Base-by-base conservation (phyloP, 2,113 vertebrate genomes). In the Cepphus grylle region DNA sequence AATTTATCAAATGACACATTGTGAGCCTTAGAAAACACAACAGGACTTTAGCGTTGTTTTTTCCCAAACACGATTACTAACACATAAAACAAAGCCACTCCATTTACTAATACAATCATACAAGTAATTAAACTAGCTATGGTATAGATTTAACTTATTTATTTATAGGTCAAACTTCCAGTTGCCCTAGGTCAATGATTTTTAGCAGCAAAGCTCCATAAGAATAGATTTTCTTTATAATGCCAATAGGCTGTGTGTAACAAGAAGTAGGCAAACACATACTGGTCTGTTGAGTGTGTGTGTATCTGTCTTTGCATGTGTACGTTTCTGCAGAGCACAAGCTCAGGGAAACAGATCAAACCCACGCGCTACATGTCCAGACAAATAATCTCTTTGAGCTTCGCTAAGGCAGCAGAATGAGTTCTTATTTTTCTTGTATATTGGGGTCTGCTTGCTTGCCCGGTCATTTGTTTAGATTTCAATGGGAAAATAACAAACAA, bases 181-280 rank as follows among this genome's bases (percentile, higher is more conserved):
- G 36, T 66, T 91, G 47, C 82, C 45, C 12, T 47, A 59, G 22
- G 29, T 92, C 53, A 91, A 59, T 45, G 58, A 10, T 59, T 69
- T 93, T 92, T 90, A 63, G 81, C 70, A 94, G 72, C 62, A 88
- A 86, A 85, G 38, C 38, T 90, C 55, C 23, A 3, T 71, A 88
- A 85, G 78, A 94, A 83, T 27, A 73, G 88, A 93, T 84, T 96
- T 93, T 93, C 43, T 69, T 85, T 77, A 83, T 65, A 94, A 84
- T 40, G 61, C 30, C 6, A 66, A 59, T 26, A 56, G 58, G 40
- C 23, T 70, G 15, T 14, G 22, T 56, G 27, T 40, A 69, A 72
- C 21, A 42, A 56, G 49, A 94, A 22, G 30, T 7, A 87, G 70
- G 42, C 5, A 78, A 32, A 43, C 13, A 7, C 16, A 2, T 58